Base-by-base conservation (phyloP, 2,797 vertebrate species). In the Eleutherodactylus coqui region DNA sequence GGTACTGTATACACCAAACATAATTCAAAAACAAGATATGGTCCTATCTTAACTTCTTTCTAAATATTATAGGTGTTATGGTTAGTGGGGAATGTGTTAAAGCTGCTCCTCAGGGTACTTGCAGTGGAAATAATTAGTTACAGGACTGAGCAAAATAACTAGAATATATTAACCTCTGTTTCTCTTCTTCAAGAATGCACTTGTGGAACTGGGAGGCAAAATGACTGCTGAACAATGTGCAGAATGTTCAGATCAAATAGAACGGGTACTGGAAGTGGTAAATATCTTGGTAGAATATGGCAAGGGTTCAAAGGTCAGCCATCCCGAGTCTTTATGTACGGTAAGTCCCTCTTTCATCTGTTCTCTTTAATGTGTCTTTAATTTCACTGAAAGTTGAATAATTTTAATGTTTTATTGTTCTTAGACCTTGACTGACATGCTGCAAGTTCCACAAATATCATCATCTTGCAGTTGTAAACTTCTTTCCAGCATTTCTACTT, bases 221-320 rank as follows among this genome's bases (percentile, higher is more conserved):
- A 72, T 95, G 81, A 94, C 92, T 34, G 76, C 90, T 72, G 36
- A 73, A 3, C 91, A 93, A 14, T 87, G 86, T 4, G 83, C 11
- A 0, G 81, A 90, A 76, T 92, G 90, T 58, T 93, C 93, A 10
- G 94, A 97, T 81, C 97, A 99, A 89, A 92, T 98, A 55, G 94
- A 96, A 92, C 96, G 95, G 86, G 89, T 98, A 89, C 92, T 99
- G 88, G 95, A 95, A 69, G 91, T 94, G 21, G 94, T 96, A 73
- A 93, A 97, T 85, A 95, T 96, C 7, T 90, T 99, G 73, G 92
- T 94, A 83, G 94, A 95, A 67, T 92, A 97, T 89, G 93, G 90
- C 79, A 92, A 94, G 11, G 98, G 98, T 70, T 95, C 94, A 6
- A 99, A 97, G 92, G 88, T 99, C 89, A 94, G 95, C n/a, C 86